Evolutionary conservation across 2,888 invertebrate genomes (phyloP), one percentile per base, ranked within the genome.

Genomic region (Drosophila glabriapex): DNA sequence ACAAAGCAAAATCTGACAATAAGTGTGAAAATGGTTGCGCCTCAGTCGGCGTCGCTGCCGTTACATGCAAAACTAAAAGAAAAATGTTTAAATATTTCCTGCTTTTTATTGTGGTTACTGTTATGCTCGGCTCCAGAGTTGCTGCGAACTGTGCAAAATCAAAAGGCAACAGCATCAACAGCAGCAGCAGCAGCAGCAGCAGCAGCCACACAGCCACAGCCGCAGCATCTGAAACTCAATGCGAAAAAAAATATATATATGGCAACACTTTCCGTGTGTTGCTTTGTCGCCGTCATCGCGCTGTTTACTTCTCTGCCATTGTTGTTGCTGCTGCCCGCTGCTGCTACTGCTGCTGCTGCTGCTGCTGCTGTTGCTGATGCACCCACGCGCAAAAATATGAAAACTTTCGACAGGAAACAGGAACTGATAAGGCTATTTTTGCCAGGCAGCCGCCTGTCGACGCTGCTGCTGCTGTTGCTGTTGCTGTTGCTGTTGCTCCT

Each of bases 391-490:
- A 84, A 91, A 92, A 92, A 92, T 92, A 91, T 91, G 91, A 91
- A 93, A 93, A 93, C 91, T 93, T 93, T 93, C 92, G 91, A 92
- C 93, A 93, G 93, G 93, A 93, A 92, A 90, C 87, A 90, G 85
- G 85, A 85, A 85, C 93, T 93, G 93, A 93, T 93, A 93, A 93
- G 93, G 91, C 92, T 91, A 92, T 92, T 91, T 91, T 91, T 86
- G 80, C 82, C 85, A 82, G 83, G 80, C 83, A 82, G 70, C 78
- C 81, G 77, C 78, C 78, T 66, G 82, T 75, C 79, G 73, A 58
- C 79, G 61, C 68, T 50, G 53, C 68, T 37, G 46, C 63, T 52
- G 58, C 33, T 25, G 10, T 43, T 39, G 19, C 33, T 46, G 28
- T 59, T 16, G 35, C 31, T 64, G 69, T 65, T 53, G 63, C 65